Conservation (phyloP, 1,140 invertebrate genomes). For the Diuraphis noxia region DNA sequence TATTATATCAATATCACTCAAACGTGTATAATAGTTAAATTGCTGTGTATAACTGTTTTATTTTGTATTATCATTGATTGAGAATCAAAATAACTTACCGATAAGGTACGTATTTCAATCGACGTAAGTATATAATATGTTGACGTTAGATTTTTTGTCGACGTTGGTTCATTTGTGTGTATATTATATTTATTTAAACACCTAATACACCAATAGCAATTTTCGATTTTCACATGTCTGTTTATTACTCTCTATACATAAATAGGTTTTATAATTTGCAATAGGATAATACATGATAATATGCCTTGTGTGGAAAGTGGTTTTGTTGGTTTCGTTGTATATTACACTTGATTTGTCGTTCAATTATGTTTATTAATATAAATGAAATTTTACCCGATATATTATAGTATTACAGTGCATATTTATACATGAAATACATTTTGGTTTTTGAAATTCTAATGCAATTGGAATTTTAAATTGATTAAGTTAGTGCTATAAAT, state of each 20-base stretch:
- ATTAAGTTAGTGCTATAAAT: background rate
- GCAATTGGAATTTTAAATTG: background rate
- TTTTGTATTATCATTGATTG: background rate
- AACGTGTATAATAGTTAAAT: background rate
- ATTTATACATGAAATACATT: background rate
- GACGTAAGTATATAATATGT: background rate
- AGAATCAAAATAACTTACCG: background rate
- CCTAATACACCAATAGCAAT: background rate
- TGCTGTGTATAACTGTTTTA: background rate
- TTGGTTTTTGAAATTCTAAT: background rate
- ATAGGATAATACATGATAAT: background rate
- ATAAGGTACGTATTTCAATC: background rate
- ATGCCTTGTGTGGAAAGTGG: background rate
- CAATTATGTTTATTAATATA: background rate
- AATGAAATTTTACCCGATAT: background rate
- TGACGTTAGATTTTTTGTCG: no score
- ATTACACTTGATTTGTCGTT: background rate
- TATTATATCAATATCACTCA: background rate
- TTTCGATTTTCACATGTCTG: background rate
- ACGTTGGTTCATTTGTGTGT: background rate
- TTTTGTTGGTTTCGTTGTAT: background rate
- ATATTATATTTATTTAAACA: background rate
- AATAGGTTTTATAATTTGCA: background rate
- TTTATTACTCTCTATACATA: background rate
- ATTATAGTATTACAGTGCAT: background rate